Percentiles rank a stretch among this genome's conserved stretches.
phyloP scores from a whole-genome alignment of 2,888 invertebrate species.

The Escarpia spicata region DNA sequence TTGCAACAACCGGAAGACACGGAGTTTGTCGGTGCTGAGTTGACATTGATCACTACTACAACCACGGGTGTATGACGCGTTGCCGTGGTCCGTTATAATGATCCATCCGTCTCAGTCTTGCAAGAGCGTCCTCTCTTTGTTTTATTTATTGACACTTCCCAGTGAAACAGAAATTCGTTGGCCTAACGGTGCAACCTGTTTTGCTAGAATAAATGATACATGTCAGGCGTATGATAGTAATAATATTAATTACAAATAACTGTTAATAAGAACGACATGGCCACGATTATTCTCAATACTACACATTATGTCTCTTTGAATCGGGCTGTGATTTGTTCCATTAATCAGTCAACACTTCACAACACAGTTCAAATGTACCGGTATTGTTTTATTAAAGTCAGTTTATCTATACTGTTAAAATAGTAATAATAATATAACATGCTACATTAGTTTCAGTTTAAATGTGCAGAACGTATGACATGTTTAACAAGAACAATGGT shows the following conservation, averaged over 20 bases:
- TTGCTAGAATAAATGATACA: neutral
- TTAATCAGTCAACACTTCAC: neutral
- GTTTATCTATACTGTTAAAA: neutral
- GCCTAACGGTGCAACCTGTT: neutral
- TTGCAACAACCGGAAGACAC: neutral
- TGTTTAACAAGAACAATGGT: neutral
- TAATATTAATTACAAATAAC: neutral
- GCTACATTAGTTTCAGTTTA: neutral
- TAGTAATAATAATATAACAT: neutral
- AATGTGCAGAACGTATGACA: neutral
- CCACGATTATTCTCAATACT: neutral
- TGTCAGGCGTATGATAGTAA: neutral
- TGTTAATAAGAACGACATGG: neutral
- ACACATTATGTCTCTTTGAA: neutral
- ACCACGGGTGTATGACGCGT: neutral
- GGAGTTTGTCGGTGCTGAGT: neutral
- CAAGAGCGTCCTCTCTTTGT: neutral
- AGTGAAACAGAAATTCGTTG: neutral
- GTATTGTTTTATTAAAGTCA: neutral
- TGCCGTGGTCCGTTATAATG: neutral
- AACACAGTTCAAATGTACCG: neutral
- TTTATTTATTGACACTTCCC: neutral
- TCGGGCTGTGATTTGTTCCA: neutral
- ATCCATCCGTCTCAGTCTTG: neutral
- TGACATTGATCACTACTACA: neutral